Percentiles rank a stretch among this genome's conserved stretches.
Conservation (phyloP, 2,113 vertebrate species). For the Erpornis zantholeuca region DNA sequence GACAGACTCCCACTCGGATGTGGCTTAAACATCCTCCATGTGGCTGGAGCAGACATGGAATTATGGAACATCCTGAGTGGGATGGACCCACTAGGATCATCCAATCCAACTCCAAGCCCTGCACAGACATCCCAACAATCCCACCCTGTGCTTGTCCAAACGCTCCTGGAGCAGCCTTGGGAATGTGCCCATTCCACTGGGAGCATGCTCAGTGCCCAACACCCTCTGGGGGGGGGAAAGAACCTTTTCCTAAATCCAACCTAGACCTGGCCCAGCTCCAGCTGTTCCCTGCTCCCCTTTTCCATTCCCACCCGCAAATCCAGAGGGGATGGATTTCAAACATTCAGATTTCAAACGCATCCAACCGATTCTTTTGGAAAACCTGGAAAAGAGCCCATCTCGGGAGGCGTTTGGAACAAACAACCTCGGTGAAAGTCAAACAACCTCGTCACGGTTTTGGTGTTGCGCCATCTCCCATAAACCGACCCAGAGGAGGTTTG, state of each 20-base stretch:
- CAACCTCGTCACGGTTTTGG: neutral
- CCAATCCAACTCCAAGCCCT: too few species aligned
- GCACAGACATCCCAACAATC: neutral
- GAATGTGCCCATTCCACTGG: neutral
- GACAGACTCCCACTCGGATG: neutral
- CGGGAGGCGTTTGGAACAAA: neutral
- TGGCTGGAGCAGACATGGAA: neutral
- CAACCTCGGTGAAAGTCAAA: neutral
- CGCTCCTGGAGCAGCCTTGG: neutral
- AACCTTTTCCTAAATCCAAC: neutral
- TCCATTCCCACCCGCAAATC: neutral
- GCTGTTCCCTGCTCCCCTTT: neutral
- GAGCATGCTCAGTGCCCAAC: neutral
- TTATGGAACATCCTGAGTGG: neutral
- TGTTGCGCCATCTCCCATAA: neutral
- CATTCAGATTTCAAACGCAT: rapidly evolving
- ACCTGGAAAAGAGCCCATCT: neutral
- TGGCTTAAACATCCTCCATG: neutral
- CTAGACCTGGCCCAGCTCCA: neutral
- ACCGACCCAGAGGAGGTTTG: neutral
- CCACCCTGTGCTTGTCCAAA: too few species aligned
- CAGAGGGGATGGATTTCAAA: neutral
- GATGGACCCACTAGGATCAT: too few species aligned
- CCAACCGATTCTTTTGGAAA: neutral
- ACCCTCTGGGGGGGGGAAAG: neutral